Conservation (phyloP, 2,113 vertebrate genomes). For the Tragelaphus scriptus region DNA sequence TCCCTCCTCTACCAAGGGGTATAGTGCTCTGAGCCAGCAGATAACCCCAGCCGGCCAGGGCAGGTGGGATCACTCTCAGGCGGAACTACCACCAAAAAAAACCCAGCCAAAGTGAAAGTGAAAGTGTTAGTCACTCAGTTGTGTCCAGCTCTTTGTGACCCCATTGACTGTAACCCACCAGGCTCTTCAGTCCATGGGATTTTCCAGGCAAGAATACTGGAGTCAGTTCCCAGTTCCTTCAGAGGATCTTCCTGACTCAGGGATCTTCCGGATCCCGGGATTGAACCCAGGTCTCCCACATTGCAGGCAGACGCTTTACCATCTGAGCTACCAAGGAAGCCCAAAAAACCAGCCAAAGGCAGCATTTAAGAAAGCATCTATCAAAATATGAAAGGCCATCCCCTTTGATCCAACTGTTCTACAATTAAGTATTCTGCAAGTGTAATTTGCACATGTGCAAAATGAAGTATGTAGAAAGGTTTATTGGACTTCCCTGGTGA, state of each 20-base stretch:
- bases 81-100: neutral
- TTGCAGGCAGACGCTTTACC: neutral
- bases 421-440: neutral
- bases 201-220: neutral
- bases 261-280: neutral
- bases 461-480: neutral
- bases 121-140: neutral
- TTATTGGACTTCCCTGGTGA: neutral
- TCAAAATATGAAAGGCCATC: neutral
- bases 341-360: neutral
- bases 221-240: neutral
- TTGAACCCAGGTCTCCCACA: neutral
- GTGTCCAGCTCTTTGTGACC: neutral
- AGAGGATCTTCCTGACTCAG: neutral
- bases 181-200: neutral
- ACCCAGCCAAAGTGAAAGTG: neutral
- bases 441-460: neutral
- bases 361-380: neutral
- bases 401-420: neutral
- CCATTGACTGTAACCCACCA: neutral
- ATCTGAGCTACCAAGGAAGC: neutral
- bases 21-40: neutral
- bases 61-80: neutral
- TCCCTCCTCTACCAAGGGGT: neutral
- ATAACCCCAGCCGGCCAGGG: neutral